Evolutionary conservation across 1,140 invertebrate species (phyloP).

Genomic region (Lepidurus packardi): DNA sequence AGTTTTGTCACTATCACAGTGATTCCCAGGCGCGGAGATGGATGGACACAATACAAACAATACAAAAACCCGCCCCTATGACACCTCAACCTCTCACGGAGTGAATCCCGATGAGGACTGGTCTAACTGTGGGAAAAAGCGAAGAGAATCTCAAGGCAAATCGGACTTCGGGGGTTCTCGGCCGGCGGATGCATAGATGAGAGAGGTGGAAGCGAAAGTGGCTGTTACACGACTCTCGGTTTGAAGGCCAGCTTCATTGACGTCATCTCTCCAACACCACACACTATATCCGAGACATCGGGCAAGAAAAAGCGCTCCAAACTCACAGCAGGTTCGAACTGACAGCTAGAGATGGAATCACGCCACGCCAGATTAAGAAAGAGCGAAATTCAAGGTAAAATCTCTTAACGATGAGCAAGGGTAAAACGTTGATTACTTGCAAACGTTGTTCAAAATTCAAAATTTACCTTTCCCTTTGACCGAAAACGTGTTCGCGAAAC

Average conservation of each 20-base stretch:
- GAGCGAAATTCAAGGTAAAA: neutral
- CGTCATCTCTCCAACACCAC: neutral
- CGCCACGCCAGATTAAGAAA: neutral
- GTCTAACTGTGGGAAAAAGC: neutral
- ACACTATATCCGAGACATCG: neutral
- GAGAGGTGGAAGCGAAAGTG: conserved; percentile 17
- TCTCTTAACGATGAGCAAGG: neutral
- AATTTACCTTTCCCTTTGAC: too few species aligned
- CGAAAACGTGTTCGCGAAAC: too few species aligned
- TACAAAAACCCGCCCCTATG: neutral
- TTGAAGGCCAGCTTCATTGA: conserved; percentile 13
- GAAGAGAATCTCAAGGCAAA: neutral
- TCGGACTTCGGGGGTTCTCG: neutral
- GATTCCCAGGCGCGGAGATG: neutral
- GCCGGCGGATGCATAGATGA: neutral
- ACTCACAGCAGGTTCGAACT: neutral
- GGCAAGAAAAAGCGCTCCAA: neutral
- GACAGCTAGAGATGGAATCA: neutral
- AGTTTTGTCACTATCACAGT: neutral
- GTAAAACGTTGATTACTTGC: neutral
- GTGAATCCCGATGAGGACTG: conserved; percentile 17
- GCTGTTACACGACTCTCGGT: neutral
- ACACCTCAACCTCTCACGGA: neutral
- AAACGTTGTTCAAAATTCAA: too few species aligned
- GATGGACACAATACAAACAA: neutral